A percentile compares a stretch with the other conserved stretches of the same genome.
Conservation (phyloP, 2,888 invertebrate species). For the Ethmia dodecea region DNA sequence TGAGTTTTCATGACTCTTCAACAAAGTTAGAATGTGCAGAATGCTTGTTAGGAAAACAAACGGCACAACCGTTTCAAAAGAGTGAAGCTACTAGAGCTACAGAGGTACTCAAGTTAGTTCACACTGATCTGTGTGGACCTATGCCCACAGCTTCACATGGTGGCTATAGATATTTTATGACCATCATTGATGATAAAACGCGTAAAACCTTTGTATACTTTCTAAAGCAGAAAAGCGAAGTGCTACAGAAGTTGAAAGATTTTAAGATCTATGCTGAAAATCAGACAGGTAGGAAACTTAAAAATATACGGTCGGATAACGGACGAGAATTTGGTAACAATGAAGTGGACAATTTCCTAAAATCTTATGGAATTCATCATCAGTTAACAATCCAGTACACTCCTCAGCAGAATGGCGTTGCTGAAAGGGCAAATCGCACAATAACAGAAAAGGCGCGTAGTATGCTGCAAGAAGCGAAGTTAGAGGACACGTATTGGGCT, state of each 20-base stretch:
- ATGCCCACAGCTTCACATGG: constrained; percentile 1
- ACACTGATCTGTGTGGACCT: constrained; percentile 10
- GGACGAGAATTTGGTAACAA: constrained; percentile 11
- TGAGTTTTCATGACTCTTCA: neutral
- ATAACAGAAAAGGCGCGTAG: constrained; percentile 15
- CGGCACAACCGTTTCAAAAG: constrained; percentile 1
- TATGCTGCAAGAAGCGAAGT: constrained; percentile 9
- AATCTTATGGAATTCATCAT: constrained; percentile 21
- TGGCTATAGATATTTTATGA: constrained; percentile 6
- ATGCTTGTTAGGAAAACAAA: constrained; percentile 5
- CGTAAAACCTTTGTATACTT: constrained; percentile 16
- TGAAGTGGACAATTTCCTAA: constrained; percentile 12
- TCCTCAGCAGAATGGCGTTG: constrained; percentile 31
- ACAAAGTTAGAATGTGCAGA: neutral
- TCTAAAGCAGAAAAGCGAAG: constrained; percentile 10
- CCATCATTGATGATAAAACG: constrained; percentile 9
- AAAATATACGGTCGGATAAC: constrained; percentile 6
- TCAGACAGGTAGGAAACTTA: constrained; percentile 7
- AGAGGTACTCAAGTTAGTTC: constrained; percentile 10
- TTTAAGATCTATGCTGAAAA: constrained; percentile 7
- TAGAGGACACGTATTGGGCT: constrained; percentile 6
- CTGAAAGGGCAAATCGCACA: constrained; percentile 24
- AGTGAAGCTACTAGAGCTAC: neutral
- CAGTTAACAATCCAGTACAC: constrained; percentile 24
- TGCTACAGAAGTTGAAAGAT: constrained; percentile 3